Base-by-base conservation (phyloP, 1,140 invertebrate species). In the Drosophila simulans region DNA sequence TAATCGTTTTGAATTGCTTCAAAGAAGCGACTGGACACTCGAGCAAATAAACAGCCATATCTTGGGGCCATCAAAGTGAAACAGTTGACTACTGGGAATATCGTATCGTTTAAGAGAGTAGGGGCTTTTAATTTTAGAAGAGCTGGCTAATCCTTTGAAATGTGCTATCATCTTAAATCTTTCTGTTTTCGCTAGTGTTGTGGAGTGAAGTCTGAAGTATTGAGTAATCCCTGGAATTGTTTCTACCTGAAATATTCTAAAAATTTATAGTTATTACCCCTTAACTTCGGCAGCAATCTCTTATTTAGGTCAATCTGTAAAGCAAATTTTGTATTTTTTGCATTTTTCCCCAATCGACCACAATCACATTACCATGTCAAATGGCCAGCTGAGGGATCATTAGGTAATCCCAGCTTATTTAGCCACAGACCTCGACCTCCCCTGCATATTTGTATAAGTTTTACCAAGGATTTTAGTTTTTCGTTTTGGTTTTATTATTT, bases 1-100 rank as follows among this genome's bases (percentile, higher is more conserved):
- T 88, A 89, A 88, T 89, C 84, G 77, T 70, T 84, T 54, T 83
- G 66, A 89, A 83, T 80, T 82, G 55, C 73, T 63, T 84, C 84
- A 89, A 89, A 84, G 69, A 74, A 55, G 43, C n/a, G 39, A 31
- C 51, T 49, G 58, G 46, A 54, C 45, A 73, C 60, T 45, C 31
- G 60, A 22, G 51, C 17, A 46, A 57, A 49, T 68, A 60, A 69
- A 40, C 27, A 69, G 22, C 53, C 5, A 43, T 48, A 62, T 52
- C 46, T 49, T 45, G 22, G 48, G n/a, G 22, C 25, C 59, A 78
- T 68, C 59, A 59, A 79, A 78, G 45, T 52, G 54, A 70, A 70
- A 71, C 49, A 62, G 31, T 12, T 22, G 17, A 25, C n/a, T 35
- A 42, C 22, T 17, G 51, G 2, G 20, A 15, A 27, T 58, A 55